A percentile compares a stretch with the other conserved stretches of the same genome.
These are phyloP conservation scores for Synergus japonicus DNA, from an alignment of 2,888 invertebrate genomes.

Conservation along the genomic window DNA sequence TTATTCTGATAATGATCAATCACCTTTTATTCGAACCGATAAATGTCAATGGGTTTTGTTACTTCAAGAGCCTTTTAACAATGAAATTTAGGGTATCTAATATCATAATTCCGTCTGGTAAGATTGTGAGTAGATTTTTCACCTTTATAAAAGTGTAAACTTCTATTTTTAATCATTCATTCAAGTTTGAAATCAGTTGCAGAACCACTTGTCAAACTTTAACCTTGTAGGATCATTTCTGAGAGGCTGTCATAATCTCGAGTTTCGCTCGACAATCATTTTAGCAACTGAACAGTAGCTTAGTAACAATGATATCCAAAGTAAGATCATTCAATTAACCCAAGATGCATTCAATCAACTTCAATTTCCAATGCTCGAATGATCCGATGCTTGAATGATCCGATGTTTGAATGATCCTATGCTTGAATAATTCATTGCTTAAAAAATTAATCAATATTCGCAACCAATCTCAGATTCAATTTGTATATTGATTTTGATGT, in stretches of 20 bases:
- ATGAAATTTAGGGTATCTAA: not conserved
- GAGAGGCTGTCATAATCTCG: not conserved
- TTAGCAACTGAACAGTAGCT: not conserved
- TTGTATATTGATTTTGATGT: not conserved
- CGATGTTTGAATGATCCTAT: too few relatives aligned
- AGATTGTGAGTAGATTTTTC: not conserved
- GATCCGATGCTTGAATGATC: not conserved
- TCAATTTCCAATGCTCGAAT: not conserved
- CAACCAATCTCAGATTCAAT: not conserved
- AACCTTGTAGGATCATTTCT: not conserved
- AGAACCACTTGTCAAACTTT: not conserved
- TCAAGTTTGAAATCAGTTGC: not conserved
- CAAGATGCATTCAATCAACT: not conserved
- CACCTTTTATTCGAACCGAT: not conserved
- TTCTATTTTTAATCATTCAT: not conserved
- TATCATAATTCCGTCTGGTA: not conserved
- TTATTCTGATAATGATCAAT: not conserved
- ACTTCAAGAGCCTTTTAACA: not conserved
- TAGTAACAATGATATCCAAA: not conserved
- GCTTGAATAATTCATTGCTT: too few relatives aligned
- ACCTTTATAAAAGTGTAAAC: not conserved
- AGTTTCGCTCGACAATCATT: not conserved
- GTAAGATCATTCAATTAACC: not conserved
- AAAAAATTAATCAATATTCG: too few relatives aligned
- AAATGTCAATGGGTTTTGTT: not conserved